These are phyloP conservation scores for Eudyptes chrysolophus DNA, from an alignment of 2,113 vertebrate genomes.

Conservation along the genomic window DNA sequence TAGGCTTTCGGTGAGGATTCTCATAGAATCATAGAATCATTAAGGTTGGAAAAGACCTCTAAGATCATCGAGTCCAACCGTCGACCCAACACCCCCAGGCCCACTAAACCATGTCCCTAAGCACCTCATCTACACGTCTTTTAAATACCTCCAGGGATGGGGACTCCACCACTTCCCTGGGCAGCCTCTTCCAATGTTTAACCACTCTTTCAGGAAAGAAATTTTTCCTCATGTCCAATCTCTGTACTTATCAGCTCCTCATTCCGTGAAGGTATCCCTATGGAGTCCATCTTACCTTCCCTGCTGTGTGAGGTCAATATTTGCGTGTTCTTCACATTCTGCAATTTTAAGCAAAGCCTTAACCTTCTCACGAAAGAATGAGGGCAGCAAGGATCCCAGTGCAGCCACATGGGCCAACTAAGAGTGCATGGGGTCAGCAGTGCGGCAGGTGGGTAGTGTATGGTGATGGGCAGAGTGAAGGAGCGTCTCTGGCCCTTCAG, in stretches of 20 bases:
- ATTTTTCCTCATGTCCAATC: too few relatives aligned
- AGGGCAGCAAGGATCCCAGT: neutral
- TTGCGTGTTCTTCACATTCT: neutral
- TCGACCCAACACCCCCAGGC: too few relatives aligned
- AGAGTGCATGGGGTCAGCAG: neutral
- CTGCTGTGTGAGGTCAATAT: neutral
- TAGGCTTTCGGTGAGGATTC: neutral
- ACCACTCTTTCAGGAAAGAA: too few relatives aligned
- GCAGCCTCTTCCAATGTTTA: too few relatives aligned
- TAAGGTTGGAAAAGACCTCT: too few relatives aligned
- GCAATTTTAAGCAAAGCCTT: neutral
- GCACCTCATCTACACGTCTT: too few relatives aligned
- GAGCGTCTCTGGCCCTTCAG: neutral
- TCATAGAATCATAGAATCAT: too few relatives aligned
- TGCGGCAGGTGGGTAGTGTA: fast-evolving
- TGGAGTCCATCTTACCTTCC: neutral
- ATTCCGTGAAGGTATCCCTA: neutral
- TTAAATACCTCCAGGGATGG: too few relatives aligned
- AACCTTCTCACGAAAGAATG: neutral
- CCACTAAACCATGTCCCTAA: too few relatives aligned
- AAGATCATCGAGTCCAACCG: too few relatives aligned
- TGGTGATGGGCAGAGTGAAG: neutral
- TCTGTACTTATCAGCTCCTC: neutral
- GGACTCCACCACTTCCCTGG: too few relatives aligned
- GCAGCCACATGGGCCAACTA: neutral